phyloP scores from a whole-genome alignment of 2,113 vertebrate species.

The Motacilla tschutschensis region DNA sequence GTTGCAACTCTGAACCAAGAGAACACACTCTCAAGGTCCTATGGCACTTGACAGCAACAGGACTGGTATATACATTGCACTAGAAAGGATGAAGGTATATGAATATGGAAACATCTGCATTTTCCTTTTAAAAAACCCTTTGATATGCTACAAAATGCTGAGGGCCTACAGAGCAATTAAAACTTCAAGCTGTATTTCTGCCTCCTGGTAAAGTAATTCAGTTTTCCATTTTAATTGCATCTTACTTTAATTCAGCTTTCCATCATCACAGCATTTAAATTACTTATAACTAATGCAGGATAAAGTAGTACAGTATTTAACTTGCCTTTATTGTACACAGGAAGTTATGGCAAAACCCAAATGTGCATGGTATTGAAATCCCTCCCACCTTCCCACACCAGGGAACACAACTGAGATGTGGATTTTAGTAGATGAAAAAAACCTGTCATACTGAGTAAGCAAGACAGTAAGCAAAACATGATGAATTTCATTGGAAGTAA shows the following conservation, averaged over 20 bases:
- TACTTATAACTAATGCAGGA: background rate
- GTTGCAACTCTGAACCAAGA: background rate
- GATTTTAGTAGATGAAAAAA: background rate
- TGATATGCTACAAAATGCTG: background rate
- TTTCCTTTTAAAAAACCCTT: background rate
- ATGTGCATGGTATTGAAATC: background rate
- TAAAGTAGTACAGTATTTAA: background rate
- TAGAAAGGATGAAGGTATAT: background rate
- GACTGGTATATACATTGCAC: background rate
- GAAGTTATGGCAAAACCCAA: background rate
- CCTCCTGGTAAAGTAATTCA: background rate
- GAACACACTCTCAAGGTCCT: fast-evolving
- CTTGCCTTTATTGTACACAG: background rate
- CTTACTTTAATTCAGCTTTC: background rate
- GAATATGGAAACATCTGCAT: background rate
- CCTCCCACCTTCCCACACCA: background rate
- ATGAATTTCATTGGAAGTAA: background rate
- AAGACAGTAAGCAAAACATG: background rate
- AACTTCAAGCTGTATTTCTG: background rate
- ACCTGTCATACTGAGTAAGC: background rate
- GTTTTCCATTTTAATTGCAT: background rate
- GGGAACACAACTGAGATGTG: background rate
- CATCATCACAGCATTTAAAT: background rate
- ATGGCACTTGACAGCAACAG: background rate
- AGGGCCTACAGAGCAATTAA: background rate